A percentile compares a stretch with the other conserved stretches of the same genome.
Evolutionary conservation across 1,140 invertebrate genomes (phyloP).

Genomic region (Monomorium pharaonis): DNA sequence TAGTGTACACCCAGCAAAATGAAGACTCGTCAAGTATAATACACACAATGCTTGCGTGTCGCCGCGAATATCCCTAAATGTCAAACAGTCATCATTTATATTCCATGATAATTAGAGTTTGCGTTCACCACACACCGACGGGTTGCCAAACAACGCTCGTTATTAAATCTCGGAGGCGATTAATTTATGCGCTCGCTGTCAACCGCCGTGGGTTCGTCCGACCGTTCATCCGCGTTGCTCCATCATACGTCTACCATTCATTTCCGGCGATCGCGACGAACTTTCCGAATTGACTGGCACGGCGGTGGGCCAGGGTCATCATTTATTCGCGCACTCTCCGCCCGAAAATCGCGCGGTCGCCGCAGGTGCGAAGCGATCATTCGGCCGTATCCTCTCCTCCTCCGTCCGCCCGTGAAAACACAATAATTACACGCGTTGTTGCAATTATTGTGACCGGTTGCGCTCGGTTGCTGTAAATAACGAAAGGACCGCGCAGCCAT

Average conservation of each 20-base stretch:
- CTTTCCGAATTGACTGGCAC: neutral
- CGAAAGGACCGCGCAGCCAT: neutral
- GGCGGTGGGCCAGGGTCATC: neutral
- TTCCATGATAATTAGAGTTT: slow-evolving; percentile 47
- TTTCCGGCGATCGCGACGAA: slow-evolving; percentile 9
- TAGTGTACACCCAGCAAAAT: too few species aligned
- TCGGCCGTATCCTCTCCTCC: neutral
- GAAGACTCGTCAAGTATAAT: neutral
- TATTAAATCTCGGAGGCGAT: slow-evolving; percentile 56
- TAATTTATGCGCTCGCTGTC: slow-evolving; percentile 51
- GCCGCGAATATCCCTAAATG: slow-evolving; percentile 31
- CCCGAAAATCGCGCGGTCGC: neutral
- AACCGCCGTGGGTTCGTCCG: slow-evolving; percentile 18
- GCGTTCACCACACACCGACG: neutral
- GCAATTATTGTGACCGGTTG: slow-evolving; percentile 36
- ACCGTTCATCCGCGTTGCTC: neutral
- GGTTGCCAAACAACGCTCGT: slow-evolving; percentile 39
- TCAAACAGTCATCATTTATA: slow-evolving; percentile 50
- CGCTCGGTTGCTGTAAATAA: slow-evolving; percentile 43
- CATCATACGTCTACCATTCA: neutral
- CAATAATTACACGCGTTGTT: slow-evolving; percentile 44
- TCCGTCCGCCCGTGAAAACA: slow-evolving; percentile 3
- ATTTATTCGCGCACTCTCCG: slow-evolving; percentile 44
- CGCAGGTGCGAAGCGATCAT: slow-evolving; percentile 16
- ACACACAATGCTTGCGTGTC: neutral